These are phyloP conservation scores for Austrofundulus limnaeus DNA, from an alignment of 2,113 vertebrate genomes.

Conservation along the genomic window DNA sequence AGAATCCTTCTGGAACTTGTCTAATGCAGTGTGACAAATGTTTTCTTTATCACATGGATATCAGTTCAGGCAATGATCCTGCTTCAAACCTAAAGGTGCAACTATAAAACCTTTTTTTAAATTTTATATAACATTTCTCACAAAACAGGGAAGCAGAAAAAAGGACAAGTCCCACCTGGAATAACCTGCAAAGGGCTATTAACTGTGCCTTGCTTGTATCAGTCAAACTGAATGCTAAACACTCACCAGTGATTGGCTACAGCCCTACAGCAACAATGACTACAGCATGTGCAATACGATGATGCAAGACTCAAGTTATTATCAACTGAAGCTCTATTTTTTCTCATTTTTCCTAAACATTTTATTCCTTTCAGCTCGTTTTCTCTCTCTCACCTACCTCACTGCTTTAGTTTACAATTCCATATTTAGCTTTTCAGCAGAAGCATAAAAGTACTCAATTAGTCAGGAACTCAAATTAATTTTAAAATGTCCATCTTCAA, in stretches of 20 bases:
- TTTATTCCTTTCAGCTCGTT: neutral
- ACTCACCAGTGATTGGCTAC: neutral
- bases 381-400: too few species aligned
- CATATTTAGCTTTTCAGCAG: neutral
- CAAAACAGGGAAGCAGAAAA: neutral
- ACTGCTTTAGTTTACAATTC: neutral
- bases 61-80: neutral
- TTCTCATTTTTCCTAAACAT: neutral
- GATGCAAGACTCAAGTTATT: neutral
- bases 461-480: neutral
- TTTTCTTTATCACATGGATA: neutral
- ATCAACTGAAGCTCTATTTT: neutral
- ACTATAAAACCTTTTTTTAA: neutral
- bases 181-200: neutral
- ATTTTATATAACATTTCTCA: neutral
- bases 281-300: neutral
- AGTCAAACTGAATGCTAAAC: neutral
- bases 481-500: neutral
- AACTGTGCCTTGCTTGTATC: neutral
- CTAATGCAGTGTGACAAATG: too few species aligned
- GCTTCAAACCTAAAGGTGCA: neutral
- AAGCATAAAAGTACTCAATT: neutral
- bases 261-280: slow-evolving; percentile 5
- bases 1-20: too few species aligned
- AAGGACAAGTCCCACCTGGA: neutral